phyloP scores from a whole-genome alignment of 1,140 invertebrate species.

The Melipona quadrifasciata region DNA sequence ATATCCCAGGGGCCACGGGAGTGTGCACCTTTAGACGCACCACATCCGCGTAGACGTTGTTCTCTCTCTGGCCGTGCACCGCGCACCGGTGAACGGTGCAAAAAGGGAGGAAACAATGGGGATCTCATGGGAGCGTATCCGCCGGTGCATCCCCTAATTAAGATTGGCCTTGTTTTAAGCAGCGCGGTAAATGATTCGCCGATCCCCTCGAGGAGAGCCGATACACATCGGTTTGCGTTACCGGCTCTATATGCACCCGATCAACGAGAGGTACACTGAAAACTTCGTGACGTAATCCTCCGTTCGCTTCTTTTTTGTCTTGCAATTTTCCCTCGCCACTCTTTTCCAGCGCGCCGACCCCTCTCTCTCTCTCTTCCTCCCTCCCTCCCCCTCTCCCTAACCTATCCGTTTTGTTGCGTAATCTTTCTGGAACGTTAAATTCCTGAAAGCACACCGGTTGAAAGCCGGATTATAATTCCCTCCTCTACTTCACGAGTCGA shows the following conservation, averaged over 20 bases:
- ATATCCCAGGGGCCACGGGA: constrained; percentile 69
- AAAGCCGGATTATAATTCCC: neutral
- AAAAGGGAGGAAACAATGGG: constrained; percentile 48
- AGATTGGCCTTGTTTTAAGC: constrained; percentile 66
- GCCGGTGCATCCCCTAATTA: constrained; percentile 65
- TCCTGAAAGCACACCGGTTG: constrained; percentile 11
- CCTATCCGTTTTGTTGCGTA: constrained; percentile 4
- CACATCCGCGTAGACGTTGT: constrained; percentile 13
- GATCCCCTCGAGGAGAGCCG: constrained; percentile 43
- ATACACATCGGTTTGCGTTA: constrained; percentile 18
- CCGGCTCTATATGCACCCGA: neutral
- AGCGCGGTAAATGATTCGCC: constrained; percentile 38
- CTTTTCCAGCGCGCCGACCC: neutral
- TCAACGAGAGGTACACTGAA: neutral
- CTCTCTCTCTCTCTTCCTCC: too few relatives aligned
- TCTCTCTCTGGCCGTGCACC: constrained; percentile 17
- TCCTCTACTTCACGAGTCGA: neutral
- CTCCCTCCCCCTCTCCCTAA: too few relatives aligned
- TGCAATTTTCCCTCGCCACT: neutral
- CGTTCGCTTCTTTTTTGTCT: neutral
- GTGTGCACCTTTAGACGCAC: constrained; percentile 55
- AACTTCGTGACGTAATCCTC: neutral
- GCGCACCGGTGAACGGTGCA: constrained; percentile 23
- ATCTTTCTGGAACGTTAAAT: constrained; percentile 24
- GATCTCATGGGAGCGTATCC: constrained; percentile 39